Percentiles rank a stretch among this genome's conserved stretches.
Conservation (phyloP, 2,113 vertebrate genomes). For the Mormyrus iriodes region DNA sequence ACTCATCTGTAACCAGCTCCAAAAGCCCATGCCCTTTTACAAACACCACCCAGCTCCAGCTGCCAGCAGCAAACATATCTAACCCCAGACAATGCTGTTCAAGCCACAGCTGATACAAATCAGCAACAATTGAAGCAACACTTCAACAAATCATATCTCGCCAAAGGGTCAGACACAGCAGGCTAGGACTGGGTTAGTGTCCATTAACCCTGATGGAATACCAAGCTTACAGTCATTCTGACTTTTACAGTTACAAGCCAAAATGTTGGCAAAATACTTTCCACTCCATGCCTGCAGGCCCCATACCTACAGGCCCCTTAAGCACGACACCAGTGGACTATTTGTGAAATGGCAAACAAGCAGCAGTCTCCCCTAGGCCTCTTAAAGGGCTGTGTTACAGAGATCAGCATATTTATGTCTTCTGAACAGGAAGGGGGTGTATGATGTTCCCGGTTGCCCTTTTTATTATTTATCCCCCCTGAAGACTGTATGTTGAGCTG, state of each 20-base stretch:
- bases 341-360: background rate
- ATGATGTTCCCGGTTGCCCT: background rate
- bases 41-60: background rate
- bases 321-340: background rate
- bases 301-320: background rate
- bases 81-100: background rate
- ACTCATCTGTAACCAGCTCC: background rate
- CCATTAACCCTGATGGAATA: background rate
- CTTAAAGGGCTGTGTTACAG: background rate
- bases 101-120: background rate
- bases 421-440: background rate
- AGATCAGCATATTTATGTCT: background rate
- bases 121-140: background rate
- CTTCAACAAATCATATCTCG: background rate
- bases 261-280: background rate
- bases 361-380: background rate
- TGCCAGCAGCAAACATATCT: background rate
- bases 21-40: background rate
- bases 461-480: background rate
- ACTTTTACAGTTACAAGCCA: background rate
- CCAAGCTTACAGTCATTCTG: background rate
- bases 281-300: background rate
- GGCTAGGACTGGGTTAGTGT: background rate
- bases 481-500: background rate
- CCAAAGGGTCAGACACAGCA: background rate